Evolutionary conservation across 2,888 invertebrate genomes (phyloP), one percentile per base, ranked within the genome.

Genomic region (Rhimphoctona megacephalus): DNA sequence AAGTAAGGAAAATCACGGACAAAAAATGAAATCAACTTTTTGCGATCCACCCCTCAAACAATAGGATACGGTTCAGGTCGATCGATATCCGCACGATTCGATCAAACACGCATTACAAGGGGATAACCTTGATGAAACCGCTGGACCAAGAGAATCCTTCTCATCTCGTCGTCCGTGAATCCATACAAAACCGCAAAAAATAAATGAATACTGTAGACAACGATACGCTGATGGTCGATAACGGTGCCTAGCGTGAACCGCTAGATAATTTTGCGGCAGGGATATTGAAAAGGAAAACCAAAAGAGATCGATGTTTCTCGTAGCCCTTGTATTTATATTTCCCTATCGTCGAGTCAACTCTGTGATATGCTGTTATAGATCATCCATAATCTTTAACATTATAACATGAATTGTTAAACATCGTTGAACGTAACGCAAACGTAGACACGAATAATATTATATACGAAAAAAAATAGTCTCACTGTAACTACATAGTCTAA

Each of bases 91-190:
- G 43, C 81, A 77, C 9, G 25, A 61, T 67, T 69, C 78, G 54
- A 81, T 54, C 76, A 81, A 87, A 79, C 74, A 61, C 70, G 72
- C 70, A 36, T 77, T 87, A 81, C 72, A 87, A 88, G 89, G 90
- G 82, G 90, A 88, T 87, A 84, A 73, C 91, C 91, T 91, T 92
- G 91, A 90, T 87, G 52, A 52, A 81, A 85, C 81, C 86, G 57
- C 86, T 70, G 46, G 73, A 85, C 78, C 85, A 57, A 72, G 69
- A 64, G 84, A 79, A 86, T 86, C 86, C 69, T 64, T 70, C 78
- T 54, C 73, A 81, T 78, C 81, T 49, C 82, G 92, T 90, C 85
- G 91, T 90, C 89, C 91, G 88, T 90, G 91, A 90, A 91, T 92
- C 90, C 78, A 81, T 81, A 87, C 85, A 87, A 73, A 89, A 91